A percentile compares a stretch with the other conserved stretches of the same genome.
These are phyloP conservation scores for Mobula birostris DNA, from an alignment of 2,113 vertebrate species.

Conservation along the genomic window DNA sequence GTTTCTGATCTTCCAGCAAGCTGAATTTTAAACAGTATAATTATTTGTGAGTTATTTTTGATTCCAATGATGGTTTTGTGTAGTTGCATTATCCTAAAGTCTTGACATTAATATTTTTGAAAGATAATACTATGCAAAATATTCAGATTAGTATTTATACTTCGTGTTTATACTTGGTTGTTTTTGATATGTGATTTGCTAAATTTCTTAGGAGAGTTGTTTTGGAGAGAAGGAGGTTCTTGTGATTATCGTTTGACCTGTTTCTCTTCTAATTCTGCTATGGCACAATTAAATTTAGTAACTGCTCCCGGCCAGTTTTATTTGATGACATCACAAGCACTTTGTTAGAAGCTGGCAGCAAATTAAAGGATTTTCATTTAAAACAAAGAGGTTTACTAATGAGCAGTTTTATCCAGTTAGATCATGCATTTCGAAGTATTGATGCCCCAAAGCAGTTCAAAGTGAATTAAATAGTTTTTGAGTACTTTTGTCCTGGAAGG, in stretches of 20 bases:
- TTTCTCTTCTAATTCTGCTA: background rate
- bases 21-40: too few species aligned
- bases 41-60: too few species aligned
- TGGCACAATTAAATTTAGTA: background rate
- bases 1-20: too few species aligned
- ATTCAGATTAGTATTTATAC: background rate
- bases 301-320: background rate
- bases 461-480: background rate
- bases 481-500: background rate
- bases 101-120: background rate
- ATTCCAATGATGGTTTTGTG: too few species aligned
- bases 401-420: background rate
- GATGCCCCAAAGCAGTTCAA: background rate
- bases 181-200: background rate
- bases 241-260: background rate
- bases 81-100: background rate
- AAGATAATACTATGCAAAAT: background rate
- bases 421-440: background rate
- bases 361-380: background rate
- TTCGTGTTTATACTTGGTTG: background rate
- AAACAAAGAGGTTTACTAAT: background rate
- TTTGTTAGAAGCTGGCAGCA: background rate
- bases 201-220: background rate
- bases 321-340: background rate
- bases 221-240: background rate